A percentile compares a stretch with the other conserved stretches of the same genome.
Conservation (phyloP, 2,113 vertebrate genomes). For the Pangasianodon gigas region DNA sequence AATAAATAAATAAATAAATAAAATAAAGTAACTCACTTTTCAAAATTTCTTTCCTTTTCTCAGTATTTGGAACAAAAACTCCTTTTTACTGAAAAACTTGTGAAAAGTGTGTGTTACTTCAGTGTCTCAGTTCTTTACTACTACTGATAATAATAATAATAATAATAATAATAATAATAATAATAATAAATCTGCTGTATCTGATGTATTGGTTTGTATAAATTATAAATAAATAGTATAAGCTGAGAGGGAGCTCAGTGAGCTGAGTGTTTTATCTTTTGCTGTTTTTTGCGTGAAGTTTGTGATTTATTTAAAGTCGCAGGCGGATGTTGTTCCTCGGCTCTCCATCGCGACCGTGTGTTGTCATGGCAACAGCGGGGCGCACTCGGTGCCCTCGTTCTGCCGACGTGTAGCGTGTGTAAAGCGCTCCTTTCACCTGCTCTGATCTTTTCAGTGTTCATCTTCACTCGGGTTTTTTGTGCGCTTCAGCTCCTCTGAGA, state of each 20-base stretch:
- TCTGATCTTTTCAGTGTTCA: background rate
- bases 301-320: background rate
- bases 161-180: background rate
- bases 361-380: background rate
- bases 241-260: no score
- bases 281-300: background rate
- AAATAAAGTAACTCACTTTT: no score
- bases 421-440: background rate
- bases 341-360: background rate
- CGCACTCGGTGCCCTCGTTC: background rate
- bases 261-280: background rate
- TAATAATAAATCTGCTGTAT: no score
- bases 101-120: no score
- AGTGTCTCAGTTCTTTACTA: no score
- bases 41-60: no score
- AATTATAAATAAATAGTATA: no score
- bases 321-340: background rate
- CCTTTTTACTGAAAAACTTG: no score
- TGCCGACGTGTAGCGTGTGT: background rate
- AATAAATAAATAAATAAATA: no score
- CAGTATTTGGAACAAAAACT: no score
- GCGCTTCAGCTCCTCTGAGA: background rate
- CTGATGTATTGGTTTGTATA: no score
- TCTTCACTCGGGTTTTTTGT: background rate
- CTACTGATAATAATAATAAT: background rate